phyloP scores from a whole-genome alignment of 2,797 vertebrate species.

The Ambastaia sidthimunki region DNA sequence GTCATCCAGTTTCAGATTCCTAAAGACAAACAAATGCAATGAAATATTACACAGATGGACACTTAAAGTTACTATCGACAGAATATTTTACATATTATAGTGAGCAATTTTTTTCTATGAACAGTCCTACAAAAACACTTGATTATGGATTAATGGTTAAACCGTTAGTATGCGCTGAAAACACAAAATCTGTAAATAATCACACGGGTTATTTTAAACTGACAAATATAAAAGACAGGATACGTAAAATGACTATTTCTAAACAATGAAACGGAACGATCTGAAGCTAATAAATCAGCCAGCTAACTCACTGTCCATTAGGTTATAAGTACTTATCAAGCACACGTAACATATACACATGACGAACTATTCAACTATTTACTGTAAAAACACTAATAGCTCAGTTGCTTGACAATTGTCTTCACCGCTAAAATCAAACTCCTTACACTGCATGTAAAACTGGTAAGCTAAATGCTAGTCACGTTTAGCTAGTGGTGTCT shows the following conservation, averaged over 20 bases:
- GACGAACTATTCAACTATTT: neutral
- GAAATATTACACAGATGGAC: neutral
- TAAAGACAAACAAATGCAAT: constrained; percentile 26
- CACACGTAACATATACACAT: neutral
- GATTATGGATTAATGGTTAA: neutral
- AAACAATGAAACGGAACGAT: neutral
- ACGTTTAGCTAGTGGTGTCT: neutral
- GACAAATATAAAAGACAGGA: neutral
- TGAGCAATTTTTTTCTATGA: neutral
- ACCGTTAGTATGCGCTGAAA: neutral
- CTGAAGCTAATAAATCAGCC: neutral
- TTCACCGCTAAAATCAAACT: neutral
- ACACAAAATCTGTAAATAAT: no score
- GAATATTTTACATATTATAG: no score
- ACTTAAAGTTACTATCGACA: neutral
- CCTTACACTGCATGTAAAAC: neutral
- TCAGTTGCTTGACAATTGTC: neutral
- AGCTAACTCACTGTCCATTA: neutral
- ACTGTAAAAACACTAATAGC: neutral
- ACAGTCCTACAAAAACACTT: neutral
- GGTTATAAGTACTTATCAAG: neutral
- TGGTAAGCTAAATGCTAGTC: constrained; percentile 38
- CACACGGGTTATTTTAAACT: neutral
- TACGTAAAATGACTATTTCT: neutral
- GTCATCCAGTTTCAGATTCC: constrained; percentile 42